phyloP scores from a whole-genome alignment of 2,797 vertebrate genomes.

The Halcyon smyrnensis region DNA sequence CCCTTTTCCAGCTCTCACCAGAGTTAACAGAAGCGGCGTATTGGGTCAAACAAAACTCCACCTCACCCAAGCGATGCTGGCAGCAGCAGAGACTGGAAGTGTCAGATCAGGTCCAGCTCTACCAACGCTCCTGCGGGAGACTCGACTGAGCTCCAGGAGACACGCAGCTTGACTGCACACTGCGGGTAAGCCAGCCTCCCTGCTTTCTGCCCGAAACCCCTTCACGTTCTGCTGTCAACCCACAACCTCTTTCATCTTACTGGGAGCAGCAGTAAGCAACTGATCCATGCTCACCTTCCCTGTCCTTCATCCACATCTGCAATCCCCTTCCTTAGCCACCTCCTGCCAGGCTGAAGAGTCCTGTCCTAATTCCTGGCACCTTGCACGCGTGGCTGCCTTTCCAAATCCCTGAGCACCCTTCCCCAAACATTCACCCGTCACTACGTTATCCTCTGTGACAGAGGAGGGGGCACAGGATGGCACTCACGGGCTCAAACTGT shows the following conservation, averaged over 20 bases:
- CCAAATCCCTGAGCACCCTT: neutral
- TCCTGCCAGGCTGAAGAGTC: neutral
- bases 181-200: neutral
- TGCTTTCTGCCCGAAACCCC: neutral
- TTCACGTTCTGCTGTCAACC: neutral
- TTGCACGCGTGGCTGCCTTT: neutral
- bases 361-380: neutral
- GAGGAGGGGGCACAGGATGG: neutral
- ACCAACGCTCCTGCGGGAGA: neutral
- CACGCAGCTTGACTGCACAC: neutral
- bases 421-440: neutral
- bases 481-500: neutral
- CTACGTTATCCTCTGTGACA: neutral
- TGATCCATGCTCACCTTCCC: neutral
- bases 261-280: neutral
- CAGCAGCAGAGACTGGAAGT: neutral
- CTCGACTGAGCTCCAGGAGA: neutral
- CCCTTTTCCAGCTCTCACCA: neutral
- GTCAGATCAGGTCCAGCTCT: slow-evolving; percentile 11
- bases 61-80: neutral
- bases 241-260: neutral
- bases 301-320: neutral
- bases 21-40: neutral
- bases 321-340: neutral
- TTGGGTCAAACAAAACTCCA: neutral